These are phyloP conservation scores for Bubo blakistoni DNA, from an alignment of 2,113 vertebrate species.

Conservation along the genomic window DNA sequence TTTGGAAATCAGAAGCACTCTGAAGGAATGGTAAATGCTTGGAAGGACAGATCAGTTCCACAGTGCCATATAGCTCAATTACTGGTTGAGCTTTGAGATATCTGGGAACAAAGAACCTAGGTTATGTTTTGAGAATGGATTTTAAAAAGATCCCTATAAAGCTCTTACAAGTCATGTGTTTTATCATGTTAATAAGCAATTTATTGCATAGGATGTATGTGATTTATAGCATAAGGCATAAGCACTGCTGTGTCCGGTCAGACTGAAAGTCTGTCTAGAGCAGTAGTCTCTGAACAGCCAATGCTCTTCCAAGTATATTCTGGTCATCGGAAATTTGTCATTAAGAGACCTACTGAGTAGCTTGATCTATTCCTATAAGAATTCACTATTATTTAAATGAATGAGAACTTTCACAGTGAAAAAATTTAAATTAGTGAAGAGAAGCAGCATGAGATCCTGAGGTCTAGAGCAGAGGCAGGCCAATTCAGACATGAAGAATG, in stretches of 20 bases:
- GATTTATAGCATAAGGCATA: background rate
- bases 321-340: background rate
- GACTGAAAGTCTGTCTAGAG: background rate
- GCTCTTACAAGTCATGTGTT: background rate
- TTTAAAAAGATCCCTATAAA: background rate
- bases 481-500: background rate
- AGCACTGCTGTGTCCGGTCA: background rate
- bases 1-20: background rate
- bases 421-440: background rate
- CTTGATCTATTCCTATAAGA: background rate
- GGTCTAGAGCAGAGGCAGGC: background rate
- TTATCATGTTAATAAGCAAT: background rate
- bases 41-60: background rate
- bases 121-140: background rate
- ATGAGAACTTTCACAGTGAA: background rate
- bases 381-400: background rate
- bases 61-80: background rate
- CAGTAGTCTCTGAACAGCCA: background rate
- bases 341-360: background rate
- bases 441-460: background rate
- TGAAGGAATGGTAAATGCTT: background rate
- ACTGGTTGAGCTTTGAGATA: background rate
- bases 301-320: background rate
- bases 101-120: background rate
- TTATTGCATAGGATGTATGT: background rate